phyloP scores from a whole-genome alignment of 2,797 vertebrate genomes.

The Rhabdomys pumilio region DNA sequence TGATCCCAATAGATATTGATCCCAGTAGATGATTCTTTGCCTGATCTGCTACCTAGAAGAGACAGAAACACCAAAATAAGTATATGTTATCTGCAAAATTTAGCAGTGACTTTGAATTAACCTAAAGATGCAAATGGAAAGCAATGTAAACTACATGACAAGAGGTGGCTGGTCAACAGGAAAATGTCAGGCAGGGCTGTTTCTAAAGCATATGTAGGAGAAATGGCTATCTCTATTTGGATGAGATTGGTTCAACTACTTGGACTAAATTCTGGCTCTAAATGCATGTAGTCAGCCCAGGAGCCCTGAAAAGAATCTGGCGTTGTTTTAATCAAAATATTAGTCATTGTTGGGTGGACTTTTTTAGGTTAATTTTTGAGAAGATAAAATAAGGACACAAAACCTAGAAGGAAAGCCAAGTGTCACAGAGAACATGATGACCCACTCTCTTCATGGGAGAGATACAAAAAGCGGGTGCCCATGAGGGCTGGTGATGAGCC shows the following conservation, averaged over 20 bases:
- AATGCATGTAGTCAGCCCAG: constrained; percentile 54
- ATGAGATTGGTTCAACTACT: constrained; percentile 54
- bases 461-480: background rate
- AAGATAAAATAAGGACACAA: constrained; percentile 75
- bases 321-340: constrained; percentile 81
- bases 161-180: constrained; percentile 35
- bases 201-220: constrained; percentile 30
- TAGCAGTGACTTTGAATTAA: constrained; percentile 56
- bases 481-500: background rate
- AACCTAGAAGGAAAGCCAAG: constrained; percentile 57
- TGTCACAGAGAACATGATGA: background rate
- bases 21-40: constrained; percentile 2
- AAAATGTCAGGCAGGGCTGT: constrained; percentile 14
- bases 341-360: constrained; percentile 76
- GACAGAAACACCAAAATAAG: background rate
- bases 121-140: constrained; percentile 28
- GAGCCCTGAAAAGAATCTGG: constrained; percentile 79
- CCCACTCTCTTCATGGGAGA: background rate
- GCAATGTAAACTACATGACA: constrained; percentile 18
- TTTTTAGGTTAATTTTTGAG: constrained; percentile 62
- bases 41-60: background rate
- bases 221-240: constrained; percentile 59
- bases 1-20: background rate
- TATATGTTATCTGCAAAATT: constrained; percentile 66
- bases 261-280: constrained; percentile 62